Conservation (phyloP, 2,888 invertebrate species). For the Caenorhabditis sp. region DNA sequence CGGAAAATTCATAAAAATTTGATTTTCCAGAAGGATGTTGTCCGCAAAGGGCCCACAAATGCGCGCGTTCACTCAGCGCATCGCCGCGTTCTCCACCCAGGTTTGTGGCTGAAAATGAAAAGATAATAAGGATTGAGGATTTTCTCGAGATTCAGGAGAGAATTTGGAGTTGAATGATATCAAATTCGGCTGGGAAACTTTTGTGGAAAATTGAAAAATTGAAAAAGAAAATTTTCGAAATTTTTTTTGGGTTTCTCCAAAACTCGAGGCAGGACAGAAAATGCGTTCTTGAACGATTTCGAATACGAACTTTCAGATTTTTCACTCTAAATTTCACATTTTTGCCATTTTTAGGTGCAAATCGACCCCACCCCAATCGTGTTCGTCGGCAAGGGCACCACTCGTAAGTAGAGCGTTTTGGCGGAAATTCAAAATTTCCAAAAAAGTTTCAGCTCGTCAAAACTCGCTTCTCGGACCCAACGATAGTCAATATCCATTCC, state of each 20-base stretch:
- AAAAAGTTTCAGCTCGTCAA: slow-evolving; percentile 63
- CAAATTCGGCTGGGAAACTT: no score
- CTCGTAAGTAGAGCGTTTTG: slow-evolving; percentile 47
- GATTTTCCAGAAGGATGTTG: slow-evolving; percentile 47
- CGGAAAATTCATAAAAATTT: no score
- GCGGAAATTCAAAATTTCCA: neutral
- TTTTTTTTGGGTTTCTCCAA: no score
- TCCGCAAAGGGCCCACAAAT: slow-evolving; percentile 69
- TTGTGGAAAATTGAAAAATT: no score
- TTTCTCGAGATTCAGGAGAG: no score
- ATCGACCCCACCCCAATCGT: slow-evolving; percentile 50
- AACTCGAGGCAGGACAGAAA: no score
- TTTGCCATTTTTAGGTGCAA: slow-evolving; percentile 34
- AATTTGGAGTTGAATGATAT: no score
- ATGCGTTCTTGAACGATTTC: no score
- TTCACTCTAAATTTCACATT: neutral
- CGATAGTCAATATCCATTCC: slow-evolving; percentile 73
- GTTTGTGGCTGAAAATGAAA: slow-evolving; percentile 4
- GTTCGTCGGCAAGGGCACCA: slow-evolving; percentile 64
- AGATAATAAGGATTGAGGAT: neutral
- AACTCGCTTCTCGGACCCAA: slow-evolving; percentile 75
- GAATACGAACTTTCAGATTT: no score
- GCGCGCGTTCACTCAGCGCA: slow-evolving; percentile 68
- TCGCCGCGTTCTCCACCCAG: slow-evolving; percentile 71
- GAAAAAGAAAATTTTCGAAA: no score